Evolutionary conservation across 1,140 invertebrate species (phyloP).

Genomic region (Amphibalanus amphitrite): DNA sequence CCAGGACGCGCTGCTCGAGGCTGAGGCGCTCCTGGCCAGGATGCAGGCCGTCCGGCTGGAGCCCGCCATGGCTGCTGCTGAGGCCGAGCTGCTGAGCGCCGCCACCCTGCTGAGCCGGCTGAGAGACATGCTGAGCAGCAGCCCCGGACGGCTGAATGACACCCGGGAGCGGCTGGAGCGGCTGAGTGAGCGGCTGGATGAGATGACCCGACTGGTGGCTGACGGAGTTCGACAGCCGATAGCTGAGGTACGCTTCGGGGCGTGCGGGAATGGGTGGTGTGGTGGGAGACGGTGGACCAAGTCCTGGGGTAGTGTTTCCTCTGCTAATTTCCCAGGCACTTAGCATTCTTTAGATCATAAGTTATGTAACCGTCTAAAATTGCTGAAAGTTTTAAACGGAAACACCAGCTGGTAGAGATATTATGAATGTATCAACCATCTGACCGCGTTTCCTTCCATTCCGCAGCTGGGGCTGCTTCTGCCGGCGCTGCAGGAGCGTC

Average conservation of each 20-base stretch:
- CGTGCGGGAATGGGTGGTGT: no score
- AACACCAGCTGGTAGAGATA: no score
- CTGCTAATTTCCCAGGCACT: no score
- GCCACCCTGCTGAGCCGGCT: neutral
- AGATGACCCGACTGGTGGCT: neutral
- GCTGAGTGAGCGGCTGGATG: neutral
- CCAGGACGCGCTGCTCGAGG: constrained; percentile 15
- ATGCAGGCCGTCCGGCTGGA: constrained; percentile 13
- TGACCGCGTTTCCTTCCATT: no score
- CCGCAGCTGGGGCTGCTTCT: neutral
- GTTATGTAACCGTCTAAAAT: no score
- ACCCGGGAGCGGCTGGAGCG: constrained; percentile 11
- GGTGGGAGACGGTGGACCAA: no score
- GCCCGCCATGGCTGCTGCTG: constrained; percentile 7
- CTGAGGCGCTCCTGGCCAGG: constrained; percentile 14
- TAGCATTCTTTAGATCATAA: no score
- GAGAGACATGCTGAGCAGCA: neutral
- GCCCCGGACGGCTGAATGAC: neutral
- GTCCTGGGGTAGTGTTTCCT: no score
- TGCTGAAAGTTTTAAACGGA: no score
- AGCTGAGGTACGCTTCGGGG: no score
- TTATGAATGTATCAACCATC: no score
- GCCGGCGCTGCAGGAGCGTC: constrained; percentile 1
- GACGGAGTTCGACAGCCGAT: neutral
- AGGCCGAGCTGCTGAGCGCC: constrained; percentile 12